A percentile compares a stretch with the other conserved stretches of the same genome.
phyloP scores from a whole-genome alignment of 2,797 vertebrate genomes.

The Serranus cabrilla region DNA sequence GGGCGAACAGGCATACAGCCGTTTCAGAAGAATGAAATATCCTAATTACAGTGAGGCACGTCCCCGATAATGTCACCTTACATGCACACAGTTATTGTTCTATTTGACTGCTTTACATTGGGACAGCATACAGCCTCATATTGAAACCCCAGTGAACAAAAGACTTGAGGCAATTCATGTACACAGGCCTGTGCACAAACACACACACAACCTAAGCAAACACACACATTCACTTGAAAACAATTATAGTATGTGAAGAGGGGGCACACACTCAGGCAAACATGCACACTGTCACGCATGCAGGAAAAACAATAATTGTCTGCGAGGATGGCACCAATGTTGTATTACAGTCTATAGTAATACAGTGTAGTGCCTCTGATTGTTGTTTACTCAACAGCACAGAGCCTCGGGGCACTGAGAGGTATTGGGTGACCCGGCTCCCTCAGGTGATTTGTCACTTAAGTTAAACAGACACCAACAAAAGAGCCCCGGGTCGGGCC shows the following conservation, averaged over 20 bases:
- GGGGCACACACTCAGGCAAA: constrained; percentile 44
- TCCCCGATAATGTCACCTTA: constrained; percentile 68
- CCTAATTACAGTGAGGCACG: constrained; percentile 67
- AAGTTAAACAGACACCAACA: constrained; percentile 83
- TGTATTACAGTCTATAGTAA: constrained; percentile 74
- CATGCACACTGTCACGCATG: constrained; percentile 73
- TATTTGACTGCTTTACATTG: constrained; percentile 61
- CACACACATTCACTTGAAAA: constrained; percentile 77
- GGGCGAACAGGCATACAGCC: constrained; percentile 37
- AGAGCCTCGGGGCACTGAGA: constrained; percentile 58
- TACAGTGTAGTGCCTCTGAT: constrained; percentile 76
- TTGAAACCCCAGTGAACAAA: constrained; percentile 80
- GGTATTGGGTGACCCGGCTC: constrained; percentile 81
- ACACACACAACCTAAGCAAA: constrained; percentile 75
- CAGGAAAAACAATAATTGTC: constrained; percentile 76
- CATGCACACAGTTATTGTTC: constrained; percentile 79
- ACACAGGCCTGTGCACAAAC: constrained; percentile 55
- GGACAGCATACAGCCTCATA: constrained; percentile 70
- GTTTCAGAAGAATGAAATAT: constrained; percentile 59
- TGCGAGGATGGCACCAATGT: constrained; percentile 66
- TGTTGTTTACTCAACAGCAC: constrained; percentile 82
- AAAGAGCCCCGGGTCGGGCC: constrained; percentile 62
- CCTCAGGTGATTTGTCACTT: constrained; percentile 85
- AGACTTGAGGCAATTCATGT: constrained; percentile 61
- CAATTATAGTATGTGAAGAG: constrained; percentile 76